Percentiles rank a stretch among this genome's conserved stretches.
These are phyloP conservation scores for Setophaga petechia DNA, from an alignment of 2,113 vertebrate species.

Conservation along the genomic window DNA sequence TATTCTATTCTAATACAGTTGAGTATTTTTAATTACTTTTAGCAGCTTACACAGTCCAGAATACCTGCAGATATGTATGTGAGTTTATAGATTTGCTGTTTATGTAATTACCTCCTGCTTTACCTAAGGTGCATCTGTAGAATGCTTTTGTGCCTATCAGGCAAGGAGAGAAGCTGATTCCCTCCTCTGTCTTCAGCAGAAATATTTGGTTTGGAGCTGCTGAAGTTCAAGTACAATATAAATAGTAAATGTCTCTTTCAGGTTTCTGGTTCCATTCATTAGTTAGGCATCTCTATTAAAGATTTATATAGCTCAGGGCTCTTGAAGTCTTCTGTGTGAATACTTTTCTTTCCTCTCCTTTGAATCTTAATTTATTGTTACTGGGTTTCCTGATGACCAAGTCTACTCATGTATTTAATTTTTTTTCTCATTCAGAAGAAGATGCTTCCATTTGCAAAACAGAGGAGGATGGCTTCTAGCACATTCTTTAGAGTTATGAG, in stretches of 20 bases:
- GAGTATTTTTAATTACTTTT: not conserved
- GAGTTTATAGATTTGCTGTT: not conserved
- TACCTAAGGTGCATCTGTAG: not conserved
- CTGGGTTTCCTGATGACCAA: not conserved
- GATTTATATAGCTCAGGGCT: not conserved
- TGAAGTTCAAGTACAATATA: not conserved
- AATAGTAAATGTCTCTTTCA: not conserved
- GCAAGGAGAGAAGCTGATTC: not conserved
- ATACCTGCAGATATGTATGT: not conserved
- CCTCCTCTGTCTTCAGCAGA: not conserved
- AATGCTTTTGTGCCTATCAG: not conserved
- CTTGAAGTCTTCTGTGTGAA: not conserved
- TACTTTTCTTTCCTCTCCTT: not conserved
- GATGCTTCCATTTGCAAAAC: not conserved
- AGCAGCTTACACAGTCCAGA: not conserved
- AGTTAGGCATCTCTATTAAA: not conserved
- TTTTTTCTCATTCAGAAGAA: not conserved
- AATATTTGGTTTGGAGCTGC: not conserved
- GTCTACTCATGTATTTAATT: not conserved
- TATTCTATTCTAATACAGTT: not conserved
- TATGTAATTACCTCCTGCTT: not conserved
- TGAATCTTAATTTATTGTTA: not conserved
- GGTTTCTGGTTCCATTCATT: not conserved
- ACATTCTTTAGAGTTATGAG: not conserved
- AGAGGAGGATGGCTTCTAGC: not conserved